Conservation (phyloP, 2,797 vertebrate genomes). For the Tinamus major region DNA sequence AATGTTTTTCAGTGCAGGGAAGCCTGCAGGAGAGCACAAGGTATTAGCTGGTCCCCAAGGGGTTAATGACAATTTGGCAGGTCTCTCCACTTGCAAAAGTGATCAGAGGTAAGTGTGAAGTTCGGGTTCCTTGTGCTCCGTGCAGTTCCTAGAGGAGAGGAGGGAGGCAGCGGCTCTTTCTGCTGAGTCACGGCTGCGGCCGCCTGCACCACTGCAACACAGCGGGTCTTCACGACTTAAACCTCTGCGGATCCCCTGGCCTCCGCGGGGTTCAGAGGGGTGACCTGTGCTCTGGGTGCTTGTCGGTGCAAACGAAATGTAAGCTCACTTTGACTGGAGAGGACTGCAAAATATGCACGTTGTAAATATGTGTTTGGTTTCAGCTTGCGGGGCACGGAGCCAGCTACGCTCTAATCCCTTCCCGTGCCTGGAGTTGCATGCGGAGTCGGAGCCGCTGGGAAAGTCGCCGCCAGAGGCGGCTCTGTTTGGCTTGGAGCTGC, state of each 20-base stretch:
- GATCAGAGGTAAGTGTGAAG: not conserved
- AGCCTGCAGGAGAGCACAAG: fast-evolving
- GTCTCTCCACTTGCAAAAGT: not conserved
- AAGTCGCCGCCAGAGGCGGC: not conserved
- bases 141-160: not conserved
- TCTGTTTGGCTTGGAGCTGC: fast-evolving
- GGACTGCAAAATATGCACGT: fast-evolving
- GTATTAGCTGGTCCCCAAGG: not conserved
- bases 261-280: fast-evolving
- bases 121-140: not conserved
- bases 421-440: not conserved
- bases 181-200: constrained; percentile 45
- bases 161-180: not conserved
- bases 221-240: fast-evolving
- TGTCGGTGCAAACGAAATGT: fast-evolving
- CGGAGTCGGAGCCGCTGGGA: not conserved
- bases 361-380: fast-evolving
- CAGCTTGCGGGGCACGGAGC: not conserved
- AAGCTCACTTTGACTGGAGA: fast-evolving
- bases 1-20: not conserved
- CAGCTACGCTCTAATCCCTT: not conserved
- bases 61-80: not conserved
- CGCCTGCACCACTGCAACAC: not conserved
- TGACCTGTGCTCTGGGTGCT: fast-evolving
- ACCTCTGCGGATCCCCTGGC: not conserved